These are phyloP conservation scores for Zosterops lateralis DNA, from an alignment of 2,113 vertebrate species.

Conservation along the genomic window DNA sequence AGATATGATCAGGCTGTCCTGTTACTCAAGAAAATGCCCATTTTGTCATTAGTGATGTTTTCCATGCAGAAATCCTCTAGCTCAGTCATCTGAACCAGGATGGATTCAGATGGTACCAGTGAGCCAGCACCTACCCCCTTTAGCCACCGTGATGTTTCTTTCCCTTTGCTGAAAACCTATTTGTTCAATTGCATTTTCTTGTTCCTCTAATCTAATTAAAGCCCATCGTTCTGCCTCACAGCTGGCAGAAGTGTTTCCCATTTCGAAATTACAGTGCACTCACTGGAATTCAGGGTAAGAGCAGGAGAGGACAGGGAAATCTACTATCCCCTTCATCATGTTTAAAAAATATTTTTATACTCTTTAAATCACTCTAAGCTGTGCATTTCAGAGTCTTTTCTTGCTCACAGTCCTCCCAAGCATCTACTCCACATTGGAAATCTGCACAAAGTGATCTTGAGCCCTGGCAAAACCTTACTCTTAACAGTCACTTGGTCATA, in stretches of 20 bases:
- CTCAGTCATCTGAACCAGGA: not conserved
- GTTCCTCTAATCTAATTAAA: constrained; percentile 24
- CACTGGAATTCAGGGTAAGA: not conserved
- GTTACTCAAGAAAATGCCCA: not conserved
- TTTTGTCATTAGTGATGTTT: not conserved
- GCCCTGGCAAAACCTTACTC: not conserved
- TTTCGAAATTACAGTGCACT: not conserved
- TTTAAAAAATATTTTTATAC: not conserved
- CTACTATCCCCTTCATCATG: not conserved
- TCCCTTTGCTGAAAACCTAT: not conserved
- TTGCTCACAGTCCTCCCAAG: not conserved
- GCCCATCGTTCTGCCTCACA: not conserved
- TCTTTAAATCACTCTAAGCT: not conserved
- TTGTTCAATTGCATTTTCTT: constrained; percentile 36
- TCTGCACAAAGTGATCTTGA: not conserved
- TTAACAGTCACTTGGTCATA: not conserved
- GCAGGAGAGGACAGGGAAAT: not conserved
- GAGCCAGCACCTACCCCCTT: not conserved
- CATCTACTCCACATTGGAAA: not conserved
- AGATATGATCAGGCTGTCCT: not conserved
- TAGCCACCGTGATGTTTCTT: not conserved
- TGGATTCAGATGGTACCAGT: not conserved
- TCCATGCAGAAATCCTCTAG: not conserved
- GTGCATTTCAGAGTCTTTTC: not conserved
- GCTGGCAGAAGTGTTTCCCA: not conserved